Base-by-base conservation (phyloP, 2,113 vertebrate genomes). In the Solea senegalensis region DNA sequence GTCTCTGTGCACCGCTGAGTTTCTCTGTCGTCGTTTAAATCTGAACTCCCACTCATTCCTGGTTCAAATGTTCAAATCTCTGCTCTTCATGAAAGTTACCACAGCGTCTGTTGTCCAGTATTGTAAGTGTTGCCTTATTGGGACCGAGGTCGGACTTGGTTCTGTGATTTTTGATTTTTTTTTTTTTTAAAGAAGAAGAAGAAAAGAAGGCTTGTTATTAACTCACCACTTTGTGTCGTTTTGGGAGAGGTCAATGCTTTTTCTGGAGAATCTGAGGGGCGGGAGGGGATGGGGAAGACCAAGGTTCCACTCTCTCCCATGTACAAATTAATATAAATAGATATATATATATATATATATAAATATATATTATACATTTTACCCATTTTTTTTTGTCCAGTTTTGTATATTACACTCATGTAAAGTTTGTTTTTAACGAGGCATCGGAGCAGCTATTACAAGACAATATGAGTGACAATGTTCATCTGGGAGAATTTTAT, bases 241-340 rank as follows among this genome's bases (percentile, higher is more conserved):
- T 46, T 34, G 52, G 53, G 62, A 77, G 63, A 9, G 70, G 54
- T 86, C 21, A 49, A 86, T 87, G 82, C 70, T 83, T 85, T 84
- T 80, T 89, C 78, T 65, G 69, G 64, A 76, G 68, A 76, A 71
- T 82, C 75, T 78, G 56, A 77, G 70, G 72, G 39, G 68, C 27
- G n/a, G 16, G 16, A 26, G 15, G 15, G 26, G 54, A 53, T 50
- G 48, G 69, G 65, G 67, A 85, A 83, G 86, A 91, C 86, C 84
- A 87, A 93, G 92, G 93, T 92, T 94, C 93, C 93, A 92, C 92
- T 93, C 92, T 89, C 89, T 90, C 90, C 91, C 88, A 82, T 93
- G 91, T 92, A 89, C 80, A 93, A 92, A 91, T 93, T 92, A 93
- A 94, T 94, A 94, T 93, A 94, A 91, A 94, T 93, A 93, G 82